Evolutionary conservation across 2,888 invertebrate genomes (phyloP).

Genomic region (Drosophila longiperda): DNA sequence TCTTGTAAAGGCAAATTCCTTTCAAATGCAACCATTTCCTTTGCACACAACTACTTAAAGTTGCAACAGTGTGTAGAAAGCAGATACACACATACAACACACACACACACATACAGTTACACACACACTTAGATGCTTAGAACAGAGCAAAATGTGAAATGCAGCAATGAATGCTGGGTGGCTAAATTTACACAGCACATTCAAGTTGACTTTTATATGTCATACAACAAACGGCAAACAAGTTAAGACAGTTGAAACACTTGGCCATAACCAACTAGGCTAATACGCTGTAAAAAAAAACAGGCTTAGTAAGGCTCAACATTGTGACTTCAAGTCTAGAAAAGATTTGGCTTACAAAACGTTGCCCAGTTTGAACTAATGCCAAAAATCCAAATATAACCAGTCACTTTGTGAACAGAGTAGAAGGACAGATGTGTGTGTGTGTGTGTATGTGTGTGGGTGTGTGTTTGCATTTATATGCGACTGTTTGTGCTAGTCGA

Average conservation of each 20-base stretch:
- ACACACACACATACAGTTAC: constrained; percentile 11
- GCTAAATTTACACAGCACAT: constrained; percentile 67
- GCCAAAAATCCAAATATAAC: neutral
- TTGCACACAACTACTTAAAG: constrained; percentile 74
- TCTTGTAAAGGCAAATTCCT: constrained; percentile 82
- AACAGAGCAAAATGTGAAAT: constrained; percentile 29
- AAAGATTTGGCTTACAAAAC: neutral
- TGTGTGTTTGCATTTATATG: constrained; percentile 19
- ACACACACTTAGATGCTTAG: constrained; percentile 20
- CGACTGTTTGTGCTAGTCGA: constrained; percentile 28
- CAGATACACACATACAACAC: constrained; percentile 8
- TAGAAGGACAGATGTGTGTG: neutral
- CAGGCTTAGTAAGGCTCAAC: neutral
- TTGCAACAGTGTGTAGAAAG: constrained; percentile 61
- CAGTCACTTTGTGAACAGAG: neutral
- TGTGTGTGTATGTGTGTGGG: constrained; percentile 1
- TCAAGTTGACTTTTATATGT: constrained; percentile 79
- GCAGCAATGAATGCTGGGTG: constrained; percentile 44
- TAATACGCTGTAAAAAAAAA: neutral
- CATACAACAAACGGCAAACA: constrained; percentile 72
- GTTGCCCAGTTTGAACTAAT: neutral
- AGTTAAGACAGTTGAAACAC: neutral
- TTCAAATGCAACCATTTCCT: constrained; percentile 78
- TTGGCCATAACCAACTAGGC: neutral
- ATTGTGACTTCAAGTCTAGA: neutral